phyloP scores from a whole-genome alignment of 2,888 invertebrate genomes.

The Euzophera pinguis region DNA sequence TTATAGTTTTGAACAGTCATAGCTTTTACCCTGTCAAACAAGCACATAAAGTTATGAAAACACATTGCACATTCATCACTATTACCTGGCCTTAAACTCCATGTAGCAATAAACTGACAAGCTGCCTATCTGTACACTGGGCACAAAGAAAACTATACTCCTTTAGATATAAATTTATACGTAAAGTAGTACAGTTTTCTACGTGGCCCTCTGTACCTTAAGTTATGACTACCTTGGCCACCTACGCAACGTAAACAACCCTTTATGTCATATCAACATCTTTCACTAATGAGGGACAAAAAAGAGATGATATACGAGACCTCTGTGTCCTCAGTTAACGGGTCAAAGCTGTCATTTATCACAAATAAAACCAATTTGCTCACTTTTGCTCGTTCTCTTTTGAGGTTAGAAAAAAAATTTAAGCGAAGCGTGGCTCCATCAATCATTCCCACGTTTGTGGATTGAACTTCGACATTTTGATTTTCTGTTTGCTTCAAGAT shows the following conservation, averaged over 20 bases:
- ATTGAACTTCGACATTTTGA: constrained; percentile 1
- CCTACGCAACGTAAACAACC: neutral
- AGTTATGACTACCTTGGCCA: neutral
- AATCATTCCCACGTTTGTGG: neutral
- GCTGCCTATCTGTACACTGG: too few species aligned
- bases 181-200: too few species aligned
- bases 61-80: too few species aligned
- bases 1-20: too few species aligned
- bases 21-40: too few species aligned
- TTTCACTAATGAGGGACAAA: neutral
- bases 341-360: constrained; percentile 12
- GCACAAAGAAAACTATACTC: too few species aligned
- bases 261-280: neutral
- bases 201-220: too few species aligned
- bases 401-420: neutral
- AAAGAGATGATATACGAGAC: neutral
- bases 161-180: too few species aligned
- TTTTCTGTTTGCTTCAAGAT: too few species aligned
- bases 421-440: neutral
- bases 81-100: too few species aligned
- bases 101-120: too few species aligned
- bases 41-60: too few species aligned
- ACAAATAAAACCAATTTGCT: constrained; percentile 8
- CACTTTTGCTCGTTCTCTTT: neutral
- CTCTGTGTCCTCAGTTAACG: neutral